Evolutionary conservation across 2,113 vertebrate genomes (phyloP), one percentile per base, ranked within the genome.

Genomic region (Corythornis madagascariensis): DNA sequence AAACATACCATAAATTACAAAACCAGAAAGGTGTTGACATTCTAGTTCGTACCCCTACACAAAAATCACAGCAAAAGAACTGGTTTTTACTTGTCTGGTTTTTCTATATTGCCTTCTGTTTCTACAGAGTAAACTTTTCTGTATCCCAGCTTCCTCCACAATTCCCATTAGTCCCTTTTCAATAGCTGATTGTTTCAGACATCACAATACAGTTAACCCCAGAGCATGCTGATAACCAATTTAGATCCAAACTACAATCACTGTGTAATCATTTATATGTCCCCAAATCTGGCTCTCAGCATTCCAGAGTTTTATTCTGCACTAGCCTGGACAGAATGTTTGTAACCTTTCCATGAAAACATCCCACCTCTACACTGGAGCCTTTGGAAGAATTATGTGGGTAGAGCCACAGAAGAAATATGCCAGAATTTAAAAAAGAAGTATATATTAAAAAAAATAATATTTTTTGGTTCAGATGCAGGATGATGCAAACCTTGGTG

Each of bases 401-500:
- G 76, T 73, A 83, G 63, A 87, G n/a, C 79, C 33, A 59, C 19
- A 31, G n/a, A 71, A 89, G 61, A 88, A 87, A 74, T 57, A 64
- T 19, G 74, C 64, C 87, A 92, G 77, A 81, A 87, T 65, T 64
- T 89, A 67, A 22, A 26, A 87, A 50, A 73, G 14, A 2, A 40
- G 22, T 25, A 50, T 29, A 77, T 75, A 74, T 66, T 35, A 26
- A 31, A 15, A 45, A 11, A 47, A 18, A 38, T 50, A 48, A 35
- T 52, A 38, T 75, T 77, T 47, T 42, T 40, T 64, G 52, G 12
- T 40, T 76, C 45, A 81, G 64, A 91, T 93, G 43, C 18, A 59
- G 13, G 79, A 19, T 4, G 60, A 53, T 79, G 40, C 97, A 85
- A 84, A 99, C 99, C 98, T 98, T 99, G 56, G 98, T 99, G 89